Percentiles rank a stretch among this genome's conserved stretches.
phyloP scores from a whole-genome alignment of 2,113 vertebrate genomes.

The Pteronura brasiliensis region DNA sequence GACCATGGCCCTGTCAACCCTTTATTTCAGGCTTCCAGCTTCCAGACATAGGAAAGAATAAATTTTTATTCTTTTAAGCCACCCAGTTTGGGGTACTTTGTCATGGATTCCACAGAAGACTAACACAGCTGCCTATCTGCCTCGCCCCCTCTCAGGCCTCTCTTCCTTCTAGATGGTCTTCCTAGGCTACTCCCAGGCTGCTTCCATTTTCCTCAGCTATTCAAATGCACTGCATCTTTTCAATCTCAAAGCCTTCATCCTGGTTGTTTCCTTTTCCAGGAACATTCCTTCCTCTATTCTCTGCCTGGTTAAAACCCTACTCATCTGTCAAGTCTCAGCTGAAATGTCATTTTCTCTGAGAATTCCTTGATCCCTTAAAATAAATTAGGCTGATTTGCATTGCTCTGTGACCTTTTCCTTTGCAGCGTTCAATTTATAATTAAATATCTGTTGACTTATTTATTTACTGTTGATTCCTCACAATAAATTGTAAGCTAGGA shows the following conservation, averaged over 20 bases:
- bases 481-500: not conserved
- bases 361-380: slow-evolving; percentile 7
- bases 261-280: not conserved
- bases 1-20: too few relatives aligned
- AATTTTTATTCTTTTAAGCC: not conserved
- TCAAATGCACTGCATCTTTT: not conserved
- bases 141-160: fast-evolving
- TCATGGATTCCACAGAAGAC: not conserved
- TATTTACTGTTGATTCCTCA: not conserved
- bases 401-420: slow-evolving; percentile 27
- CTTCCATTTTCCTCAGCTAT: not conserved
- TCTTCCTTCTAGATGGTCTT: not conserved
- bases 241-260: not conserved
- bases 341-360: slow-evolving; percentile 35
- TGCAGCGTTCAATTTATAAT: not conserved
- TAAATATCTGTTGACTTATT: not conserved
- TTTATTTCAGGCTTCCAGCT: not conserved
- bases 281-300: not conserved
- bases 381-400: not conserved
- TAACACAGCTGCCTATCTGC: not conserved
- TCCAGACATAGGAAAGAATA: not conserved
- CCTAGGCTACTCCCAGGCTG: fast-evolving
- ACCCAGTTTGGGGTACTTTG: not conserved
- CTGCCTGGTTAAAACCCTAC: not conserved
- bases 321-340: not conserved